Conservation (phyloP, 2,888 invertebrate genomes). For the Drosophila vallismaia region DNA sequence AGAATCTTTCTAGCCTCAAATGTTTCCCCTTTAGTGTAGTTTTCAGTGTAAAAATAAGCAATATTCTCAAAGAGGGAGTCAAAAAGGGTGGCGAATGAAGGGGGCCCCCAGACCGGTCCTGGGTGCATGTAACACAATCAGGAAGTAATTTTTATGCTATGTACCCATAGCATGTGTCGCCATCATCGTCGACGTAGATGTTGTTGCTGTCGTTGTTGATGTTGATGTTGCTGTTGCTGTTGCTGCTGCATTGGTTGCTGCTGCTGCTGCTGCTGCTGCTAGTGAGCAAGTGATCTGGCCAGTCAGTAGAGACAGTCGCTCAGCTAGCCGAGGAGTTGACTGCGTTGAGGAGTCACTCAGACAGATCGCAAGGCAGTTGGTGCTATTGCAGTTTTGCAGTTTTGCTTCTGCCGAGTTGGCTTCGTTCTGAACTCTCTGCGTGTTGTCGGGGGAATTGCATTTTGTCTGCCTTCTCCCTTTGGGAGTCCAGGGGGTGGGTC, state of each 20-base stretch:
- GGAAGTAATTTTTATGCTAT: slow-evolving; percentile 72
- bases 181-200: slow-evolving; percentile 44
- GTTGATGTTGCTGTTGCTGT: slow-evolving; percentile 20
- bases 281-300: slow-evolving; percentile 59
- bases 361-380: slow-evolving; percentile 41
- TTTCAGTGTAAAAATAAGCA: slow-evolving; percentile 30
- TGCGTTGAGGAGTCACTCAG: slow-evolving; percentile 22
- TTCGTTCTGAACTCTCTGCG: slow-evolving; percentile 41
- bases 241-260: slow-evolving; percentile 6
- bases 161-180: slow-evolving; percentile 65
- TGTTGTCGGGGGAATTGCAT: slow-evolving; percentile 57
- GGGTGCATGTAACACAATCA: slow-evolving; percentile 67
- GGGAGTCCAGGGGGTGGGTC: slow-evolving; percentile 17
- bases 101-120: slow-evolving; percentile 46
- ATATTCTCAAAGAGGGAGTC: slow-evolving; percentile 24
- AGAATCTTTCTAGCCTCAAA: neutral
- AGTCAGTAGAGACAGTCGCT: slow-evolving; percentile 56
- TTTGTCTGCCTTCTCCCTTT: slow-evolving; percentile 27
- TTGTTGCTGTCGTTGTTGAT: slow-evolving; percentile 19
- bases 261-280: slow-evolving; percentile 3
- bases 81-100: slow-evolving; percentile 19
- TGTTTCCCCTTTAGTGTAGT: neutral
- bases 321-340: slow-evolving; percentile 36
- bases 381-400: neutral
- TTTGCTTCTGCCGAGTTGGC: slow-evolving; percentile 17